A percentile compares a stretch with the other conserved stretches of the same genome.
Evolutionary conservation across 2,113 vertebrate species (phyloP).

Genomic region (Microcebus tavaratra): DNA sequence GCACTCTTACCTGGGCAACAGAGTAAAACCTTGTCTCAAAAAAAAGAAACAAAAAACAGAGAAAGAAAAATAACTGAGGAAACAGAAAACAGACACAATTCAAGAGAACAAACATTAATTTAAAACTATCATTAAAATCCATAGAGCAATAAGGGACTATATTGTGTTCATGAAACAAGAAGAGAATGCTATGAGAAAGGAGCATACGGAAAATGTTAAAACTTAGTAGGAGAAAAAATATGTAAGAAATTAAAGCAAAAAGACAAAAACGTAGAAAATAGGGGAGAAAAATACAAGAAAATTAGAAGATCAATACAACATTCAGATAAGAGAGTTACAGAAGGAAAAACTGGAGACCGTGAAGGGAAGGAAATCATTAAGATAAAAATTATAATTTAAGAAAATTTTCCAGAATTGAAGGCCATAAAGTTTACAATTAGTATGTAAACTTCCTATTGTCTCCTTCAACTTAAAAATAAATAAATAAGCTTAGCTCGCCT

Average conservation of each 20-base stretch:
- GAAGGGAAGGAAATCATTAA: background rate
- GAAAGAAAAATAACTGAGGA: background rate
- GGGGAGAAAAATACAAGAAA: background rate
- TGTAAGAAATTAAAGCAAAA: background rate
- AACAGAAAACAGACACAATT: background rate
- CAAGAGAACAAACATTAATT: background rate
- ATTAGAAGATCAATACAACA: background rate
- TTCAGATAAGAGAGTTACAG: background rate
- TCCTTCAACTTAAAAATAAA: background rate
- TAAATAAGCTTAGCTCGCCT: background rate
- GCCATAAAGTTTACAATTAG: background rate
- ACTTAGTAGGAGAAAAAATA: background rate
- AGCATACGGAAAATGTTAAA: background rate
- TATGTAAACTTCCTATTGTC: background rate
- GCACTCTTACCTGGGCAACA: too few species aligned
- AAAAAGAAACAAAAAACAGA: background rate
- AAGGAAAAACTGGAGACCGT: background rate
- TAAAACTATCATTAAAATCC: background rate
- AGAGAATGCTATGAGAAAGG: background rate
- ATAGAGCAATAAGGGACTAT: background rate
- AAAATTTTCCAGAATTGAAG: conserved; percentile 2
- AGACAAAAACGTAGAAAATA: background rate
- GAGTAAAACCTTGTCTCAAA: too few species aligned
- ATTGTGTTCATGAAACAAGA: conserved; percentile 38
- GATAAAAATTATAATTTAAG: background rate